A percentile compares a stretch with the other conserved stretches of the same genome.
Conservation (phyloP, 2,888 invertebrate species). For the Drosophila ustulata region DNA sequence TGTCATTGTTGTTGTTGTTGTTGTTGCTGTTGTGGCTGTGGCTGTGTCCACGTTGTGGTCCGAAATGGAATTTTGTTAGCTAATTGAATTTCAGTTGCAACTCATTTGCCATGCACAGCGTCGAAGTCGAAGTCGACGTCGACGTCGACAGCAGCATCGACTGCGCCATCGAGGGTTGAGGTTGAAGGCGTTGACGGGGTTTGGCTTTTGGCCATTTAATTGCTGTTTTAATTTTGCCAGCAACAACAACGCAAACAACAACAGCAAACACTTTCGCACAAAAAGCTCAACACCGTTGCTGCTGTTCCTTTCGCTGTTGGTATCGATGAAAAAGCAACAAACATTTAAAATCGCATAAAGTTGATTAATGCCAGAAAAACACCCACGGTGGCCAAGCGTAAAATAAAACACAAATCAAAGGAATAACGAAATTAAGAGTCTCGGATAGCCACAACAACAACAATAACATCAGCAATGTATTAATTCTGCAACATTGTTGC, state of each 20-base stretch:
- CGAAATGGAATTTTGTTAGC: slow-evolving; percentile 79
- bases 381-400: slow-evolving; percentile 44
- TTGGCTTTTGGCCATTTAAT: slow-evolving; percentile 80
- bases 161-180: neutral
- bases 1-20: slow-evolving; percentile 16
- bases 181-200: slow-evolving; percentile 36
- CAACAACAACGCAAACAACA: slow-evolving; percentile 37
- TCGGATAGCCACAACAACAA: slow-evolving; percentile 21
- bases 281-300: slow-evolving; percentile 21
- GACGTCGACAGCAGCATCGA: neutral
- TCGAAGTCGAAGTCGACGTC: slow-evolving; percentile 8
- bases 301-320: neutral
- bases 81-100: slow-evolving; percentile 81
- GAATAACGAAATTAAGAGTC: slow-evolving; percentile 4
- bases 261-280: slow-evolving; percentile 26
- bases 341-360: slow-evolving; percentile 58
- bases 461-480: neutral
- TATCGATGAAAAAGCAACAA: slow-evolving; percentile 31
- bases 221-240: slow-evolving; percentile 76
- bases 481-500: slow-evolving; percentile 23
- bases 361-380: slow-evolving; percentile 71
- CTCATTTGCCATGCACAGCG: slow-evolving; percentile 76
- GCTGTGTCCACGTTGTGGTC: slow-evolving; percentile 65
- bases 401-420: slow-evolving; percentile 6
- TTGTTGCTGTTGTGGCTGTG: slow-evolving; percentile 43